Conservation (phyloP, 2,113 vertebrate genomes). For the Cardinalis cardinalis region DNA sequence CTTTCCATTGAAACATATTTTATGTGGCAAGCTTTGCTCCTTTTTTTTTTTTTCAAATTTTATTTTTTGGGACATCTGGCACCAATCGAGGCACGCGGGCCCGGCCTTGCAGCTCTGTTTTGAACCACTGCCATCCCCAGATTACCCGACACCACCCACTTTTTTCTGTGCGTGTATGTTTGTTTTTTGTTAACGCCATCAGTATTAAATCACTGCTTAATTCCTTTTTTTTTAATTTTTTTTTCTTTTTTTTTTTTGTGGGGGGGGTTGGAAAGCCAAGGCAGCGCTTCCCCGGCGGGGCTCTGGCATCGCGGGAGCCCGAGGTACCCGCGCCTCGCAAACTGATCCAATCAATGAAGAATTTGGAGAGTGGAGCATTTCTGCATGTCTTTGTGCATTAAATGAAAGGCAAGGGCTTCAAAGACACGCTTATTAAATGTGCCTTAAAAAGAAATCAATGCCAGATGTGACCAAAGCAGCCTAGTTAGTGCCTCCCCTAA, state of each 20-base stretch:
- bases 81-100: slow-evolving; percentile 82
- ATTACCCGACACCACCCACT: slow-evolving; percentile 83
- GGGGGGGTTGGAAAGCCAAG: background rate
- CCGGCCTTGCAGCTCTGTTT: slow-evolving; percentile 78
- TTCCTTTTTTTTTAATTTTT: background rate
- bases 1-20: slow-evolving; percentile 84
- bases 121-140: slow-evolving; percentile 85
- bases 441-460: slow-evolving; percentile 92
- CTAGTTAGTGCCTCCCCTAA: slow-evolving; percentile 77
- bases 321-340: slow-evolving; percentile 56
- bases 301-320: slow-evolving; percentile 3
- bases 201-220: slow-evolving; percentile 48
- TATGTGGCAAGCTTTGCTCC: slow-evolving; percentile 78
- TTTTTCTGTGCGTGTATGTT: background rate
- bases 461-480: slow-evolving; percentile 90
- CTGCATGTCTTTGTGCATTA: slow-evolving; percentile 84
- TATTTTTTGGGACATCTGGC: slow-evolving; percentile 86
- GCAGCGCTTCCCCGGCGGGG: background rate
- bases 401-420: slow-evolving; percentile 90
- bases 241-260: background rate
- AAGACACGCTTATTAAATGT: slow-evolving; percentile 92
- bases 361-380: slow-evolving; percentile 80
- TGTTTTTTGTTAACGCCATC: slow-evolving; percentile 41
- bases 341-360: slow-evolving; percentile 88
- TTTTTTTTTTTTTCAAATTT: background rate